Conservation (phyloP, 2,888 invertebrate species). For the Baccha elongata region DNA sequence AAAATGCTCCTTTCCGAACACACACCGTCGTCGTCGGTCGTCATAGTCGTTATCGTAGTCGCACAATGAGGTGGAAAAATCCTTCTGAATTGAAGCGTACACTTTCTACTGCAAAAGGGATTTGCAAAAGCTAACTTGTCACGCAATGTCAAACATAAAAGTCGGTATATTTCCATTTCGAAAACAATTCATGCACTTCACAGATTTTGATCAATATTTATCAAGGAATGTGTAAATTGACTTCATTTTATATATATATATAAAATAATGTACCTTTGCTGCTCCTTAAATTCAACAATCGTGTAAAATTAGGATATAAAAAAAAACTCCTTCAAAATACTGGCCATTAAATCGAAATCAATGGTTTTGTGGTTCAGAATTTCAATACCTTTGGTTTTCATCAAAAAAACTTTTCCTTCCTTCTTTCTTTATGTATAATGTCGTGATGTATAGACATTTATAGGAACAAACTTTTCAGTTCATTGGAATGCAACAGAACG, state of each 20-base stretch:
- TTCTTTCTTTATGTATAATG: neutral
- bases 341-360: conserved; percentile 46
- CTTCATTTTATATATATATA: neutral
- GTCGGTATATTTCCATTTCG: conserved; percentile 44
- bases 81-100: conserved; percentile 35
- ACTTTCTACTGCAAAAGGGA: neutral
- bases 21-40: neutral
- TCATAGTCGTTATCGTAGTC: neutral
- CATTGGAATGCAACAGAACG: conserved; percentile 63
- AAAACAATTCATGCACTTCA: conserved; percentile 62
- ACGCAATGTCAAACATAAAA: conserved; percentile 45
- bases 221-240: conserved; percentile 43
- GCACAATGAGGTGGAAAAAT: conserved; percentile 4
- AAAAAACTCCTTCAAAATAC: conserved; percentile 13
- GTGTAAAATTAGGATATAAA: neutral
- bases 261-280: neutral
- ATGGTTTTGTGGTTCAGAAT: conserved; percentile 32
- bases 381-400: neutral
- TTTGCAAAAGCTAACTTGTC: conserved; percentile 43
- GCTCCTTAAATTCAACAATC: neutral
- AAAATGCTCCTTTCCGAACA: neutral
- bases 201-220: conserved; percentile 62
- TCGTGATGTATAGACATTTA: conserved; percentile 17
- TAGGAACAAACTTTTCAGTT: conserved; percentile 53
- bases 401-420: neutral